These are phyloP conservation scores for Dasyurus viverrinus DNA, from an alignment of 2,113 vertebrate genomes.

Conservation along the genomic window DNA sequence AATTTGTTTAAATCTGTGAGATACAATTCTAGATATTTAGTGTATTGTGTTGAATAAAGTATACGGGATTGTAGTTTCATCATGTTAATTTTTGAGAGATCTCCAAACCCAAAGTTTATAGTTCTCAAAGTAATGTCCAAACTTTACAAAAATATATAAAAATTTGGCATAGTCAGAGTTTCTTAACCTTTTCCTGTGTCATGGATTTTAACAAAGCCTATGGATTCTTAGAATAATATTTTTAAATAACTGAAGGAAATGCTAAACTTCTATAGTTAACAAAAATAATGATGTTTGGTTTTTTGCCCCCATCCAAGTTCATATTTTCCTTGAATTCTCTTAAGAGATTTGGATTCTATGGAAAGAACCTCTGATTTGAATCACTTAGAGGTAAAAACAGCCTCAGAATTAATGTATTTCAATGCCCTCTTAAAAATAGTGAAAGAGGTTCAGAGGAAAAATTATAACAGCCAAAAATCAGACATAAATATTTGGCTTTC, in stretches of 20 bases:
- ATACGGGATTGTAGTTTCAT: conserved; percentile 43
- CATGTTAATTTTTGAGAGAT: conserved; percentile 46
- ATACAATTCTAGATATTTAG: conserved; percentile 17
- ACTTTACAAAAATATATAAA: not conserved
- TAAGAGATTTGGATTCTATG: not conserved
- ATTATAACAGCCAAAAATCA: not conserved
- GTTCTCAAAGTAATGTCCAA: conserved; percentile 42
- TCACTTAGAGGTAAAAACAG: not conserved
- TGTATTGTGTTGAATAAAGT: conserved; percentile 39
- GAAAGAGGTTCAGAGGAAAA: not conserved
- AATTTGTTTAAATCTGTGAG: not conserved
- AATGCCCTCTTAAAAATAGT: not conserved
- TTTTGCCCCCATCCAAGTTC: not conserved
- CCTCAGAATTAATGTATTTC: not conserved
- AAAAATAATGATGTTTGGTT: not conserved
- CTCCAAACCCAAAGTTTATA: conserved; percentile 50
- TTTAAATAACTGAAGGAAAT: not conserved
- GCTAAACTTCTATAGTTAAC: not conserved
- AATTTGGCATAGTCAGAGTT: not conserved
- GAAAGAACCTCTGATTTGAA: not conserved
- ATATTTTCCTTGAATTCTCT: not conserved
- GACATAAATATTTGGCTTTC: not conserved
- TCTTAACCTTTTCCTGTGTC: not conserved
- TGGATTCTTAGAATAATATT: not conserved
- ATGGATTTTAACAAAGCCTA: not conserved